Conservation (phyloP, 1,140 invertebrate species). For the Himalopsyche phryganea region DNA sequence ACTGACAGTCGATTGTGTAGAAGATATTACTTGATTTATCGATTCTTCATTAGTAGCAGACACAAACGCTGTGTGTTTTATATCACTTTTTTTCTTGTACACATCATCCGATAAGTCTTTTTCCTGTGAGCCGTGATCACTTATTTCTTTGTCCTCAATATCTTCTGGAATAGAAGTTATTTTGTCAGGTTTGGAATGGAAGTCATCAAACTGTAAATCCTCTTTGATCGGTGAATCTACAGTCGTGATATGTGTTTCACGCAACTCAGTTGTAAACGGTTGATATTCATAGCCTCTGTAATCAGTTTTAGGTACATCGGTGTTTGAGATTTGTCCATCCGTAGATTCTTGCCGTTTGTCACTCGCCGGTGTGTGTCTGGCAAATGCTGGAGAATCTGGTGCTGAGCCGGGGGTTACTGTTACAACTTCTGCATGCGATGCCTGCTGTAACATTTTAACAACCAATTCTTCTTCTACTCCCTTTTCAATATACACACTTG, state of each 20-base stretch:
- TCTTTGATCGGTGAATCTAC: slow-evolving; percentile 59
- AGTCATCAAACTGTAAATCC: slow-evolving; percentile 43
- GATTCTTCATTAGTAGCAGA: slow-evolving; percentile 7
- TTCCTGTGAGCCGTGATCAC: slow-evolving; percentile 34
- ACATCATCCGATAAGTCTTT: neutral
- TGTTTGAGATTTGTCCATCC: slow-evolving; percentile 36
- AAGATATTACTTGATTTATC: neutral
- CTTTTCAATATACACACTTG: slow-evolving; percentile 25
- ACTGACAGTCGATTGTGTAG: no score
- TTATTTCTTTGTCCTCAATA: slow-evolving; percentile 49
- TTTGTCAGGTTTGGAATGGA: slow-evolving; percentile 43
- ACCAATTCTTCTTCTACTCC: slow-evolving; percentile 42
- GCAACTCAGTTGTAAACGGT: slow-evolving; percentile 57
- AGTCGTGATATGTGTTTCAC: slow-evolving; percentile 67
- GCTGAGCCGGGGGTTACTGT: slow-evolving; percentile 57
- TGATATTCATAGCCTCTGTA: slow-evolving; percentile 40
- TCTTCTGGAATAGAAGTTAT: slow-evolving; percentile 52
- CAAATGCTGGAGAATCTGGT: slow-evolving; percentile 52
- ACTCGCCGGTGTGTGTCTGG: slow-evolving; percentile 40
- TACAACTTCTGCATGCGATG: slow-evolving; percentile 53
- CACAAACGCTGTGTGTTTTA: slow-evolving; percentile 9
- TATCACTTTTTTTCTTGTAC: neutral
- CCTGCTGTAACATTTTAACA: slow-evolving; percentile 45
- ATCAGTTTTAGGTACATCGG: slow-evolving; percentile 7
- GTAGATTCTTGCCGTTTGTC: slow-evolving; percentile 43